phyloP scores from a whole-genome alignment of 2,113 vertebrate species.

The Bufo bufo region DNA sequence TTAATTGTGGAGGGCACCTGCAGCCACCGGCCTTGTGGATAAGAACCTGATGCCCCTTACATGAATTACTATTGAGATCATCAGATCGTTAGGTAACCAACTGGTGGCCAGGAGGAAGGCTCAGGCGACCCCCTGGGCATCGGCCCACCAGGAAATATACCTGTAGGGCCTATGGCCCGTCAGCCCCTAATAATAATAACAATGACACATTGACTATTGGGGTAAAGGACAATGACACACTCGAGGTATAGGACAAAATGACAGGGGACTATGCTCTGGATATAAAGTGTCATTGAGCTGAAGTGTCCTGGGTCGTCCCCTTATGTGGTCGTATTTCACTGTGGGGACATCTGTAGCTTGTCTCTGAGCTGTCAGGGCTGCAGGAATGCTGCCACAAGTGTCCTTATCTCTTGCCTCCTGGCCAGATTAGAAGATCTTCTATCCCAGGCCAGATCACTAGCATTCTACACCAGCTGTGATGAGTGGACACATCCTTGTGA shows the following conservation, averaged over 20 bases:
- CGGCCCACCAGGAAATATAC: too few species aligned
- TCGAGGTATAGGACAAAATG: neutral
- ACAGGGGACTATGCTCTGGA: too few species aligned
- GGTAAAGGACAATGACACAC: neutral
- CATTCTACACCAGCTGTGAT: conserved; percentile 9
- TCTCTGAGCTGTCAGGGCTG: conserved; percentile 1
- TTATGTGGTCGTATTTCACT: neutral
- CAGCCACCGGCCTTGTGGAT: too few species aligned
- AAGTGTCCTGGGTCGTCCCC: too few species aligned
- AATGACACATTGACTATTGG: neutral
- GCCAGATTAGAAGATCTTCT: conserved; percentile 29
- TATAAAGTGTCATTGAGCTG: neutral
- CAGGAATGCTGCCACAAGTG: conserved; percentile 23
- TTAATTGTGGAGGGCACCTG: too few species aligned
- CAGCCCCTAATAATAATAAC: neutral
- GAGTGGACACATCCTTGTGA: neutral
- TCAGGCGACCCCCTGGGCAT: too few species aligned
- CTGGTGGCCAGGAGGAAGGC: too few species aligned
- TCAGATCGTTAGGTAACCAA: too few species aligned
- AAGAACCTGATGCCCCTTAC: too few species aligned
- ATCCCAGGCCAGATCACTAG: neutral
- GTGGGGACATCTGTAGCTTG: conserved; percentile 9
- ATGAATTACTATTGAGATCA: too few species aligned
- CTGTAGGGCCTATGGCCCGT: too few species aligned
- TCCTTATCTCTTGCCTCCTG: conserved; percentile 19